Base-by-base conservation (phyloP, 2,113 vertebrate species). In the Spilogale gracilis region DNA sequence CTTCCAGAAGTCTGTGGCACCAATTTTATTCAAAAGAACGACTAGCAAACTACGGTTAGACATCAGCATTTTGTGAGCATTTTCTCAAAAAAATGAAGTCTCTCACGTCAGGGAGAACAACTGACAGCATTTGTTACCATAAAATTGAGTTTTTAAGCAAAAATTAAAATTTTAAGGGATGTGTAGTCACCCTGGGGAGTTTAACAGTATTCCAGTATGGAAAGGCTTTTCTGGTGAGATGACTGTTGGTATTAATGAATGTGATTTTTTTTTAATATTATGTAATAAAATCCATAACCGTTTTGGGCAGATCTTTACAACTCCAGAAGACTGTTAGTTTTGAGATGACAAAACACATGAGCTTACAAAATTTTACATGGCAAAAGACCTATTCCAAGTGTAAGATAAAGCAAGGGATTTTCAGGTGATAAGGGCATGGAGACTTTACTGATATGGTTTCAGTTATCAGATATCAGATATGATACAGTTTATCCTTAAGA, bases 81-180 rank as follows among this genome's bases (percentile, higher is more conserved):
- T 90, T 83, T 89, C 56, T 65, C 65, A 63, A 38, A 82, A 82
- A 61, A 76, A 65, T 9, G n/a, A 38, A 80, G n/a, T 65, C 38
- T 65, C 11, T 67, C 69, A 67, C 69, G 84, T 90, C 30, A 21
- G 27, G 43, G 43, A 73, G 90, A 54, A 65, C 50, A 74, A 20
- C 48, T 74, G n/a, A 76, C n/a, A 45, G 73, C 32, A n/a, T 54
- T 84, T 76, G 5, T 67, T 67, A 20, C 50, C 65, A 56, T 50
- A 63, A 90, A 48, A 56, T 58, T 48, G 56, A 95, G 16, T 83
- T 84, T 76, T 76, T 16, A 82, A 58, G 69, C 45, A 65, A 84
- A 71, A 90, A 84, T 65, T 48, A 90, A 87, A 89, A 84, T 48
- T 89, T 83, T 80, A 50, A 50, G 43, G 67, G 69, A 52, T 81